Evolutionary conservation across 2,797 vertebrate genomes (phyloP).

Genomic region (Squalus acanthias): DNA sequence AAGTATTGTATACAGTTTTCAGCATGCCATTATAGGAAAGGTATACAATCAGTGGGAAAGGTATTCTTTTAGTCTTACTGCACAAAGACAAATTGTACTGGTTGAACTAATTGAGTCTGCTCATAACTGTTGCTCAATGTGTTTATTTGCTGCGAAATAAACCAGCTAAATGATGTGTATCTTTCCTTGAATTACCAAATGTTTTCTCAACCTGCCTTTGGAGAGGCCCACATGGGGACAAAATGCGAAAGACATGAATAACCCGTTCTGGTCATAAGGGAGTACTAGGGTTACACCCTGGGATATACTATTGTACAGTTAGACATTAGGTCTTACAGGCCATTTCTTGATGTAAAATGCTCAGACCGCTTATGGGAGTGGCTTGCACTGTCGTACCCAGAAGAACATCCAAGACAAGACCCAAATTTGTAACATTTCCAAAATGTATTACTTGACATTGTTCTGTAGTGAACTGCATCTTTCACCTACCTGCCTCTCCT

Average conservation of each 20-base stretch:
- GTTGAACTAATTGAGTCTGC: not conserved
- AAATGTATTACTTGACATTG: not conserved
- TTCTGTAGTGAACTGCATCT: not conserved
- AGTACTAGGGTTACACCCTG: too few species aligned
- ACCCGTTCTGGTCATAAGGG: too few species aligned
- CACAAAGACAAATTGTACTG: not conserved
- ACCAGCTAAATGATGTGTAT: not conserved
- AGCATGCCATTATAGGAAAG: not conserved
- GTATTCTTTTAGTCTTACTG: not conserved
- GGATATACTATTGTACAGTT: too few species aligned
- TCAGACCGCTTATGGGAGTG: not conserved
- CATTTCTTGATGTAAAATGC: not conserved
- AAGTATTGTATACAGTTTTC: not conserved
- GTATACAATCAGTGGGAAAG: not conserved
- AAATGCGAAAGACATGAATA: not conserved
- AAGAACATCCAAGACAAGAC: not conserved
- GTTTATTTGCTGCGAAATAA: not conserved
- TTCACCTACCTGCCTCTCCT: not conserved
- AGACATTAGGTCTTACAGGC: not conserved
- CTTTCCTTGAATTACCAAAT: not conserved
- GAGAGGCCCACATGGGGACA: not conserved
- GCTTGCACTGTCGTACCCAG: not conserved
- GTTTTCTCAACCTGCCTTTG: not conserved
- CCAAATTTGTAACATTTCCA: not conserved
- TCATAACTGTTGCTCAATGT: not conserved